Evolutionary conservation across 2,888 invertebrate genomes (phyloP), one percentile per base, ranked within the genome.

Genomic region (Pristionchus japonicus): DNA sequence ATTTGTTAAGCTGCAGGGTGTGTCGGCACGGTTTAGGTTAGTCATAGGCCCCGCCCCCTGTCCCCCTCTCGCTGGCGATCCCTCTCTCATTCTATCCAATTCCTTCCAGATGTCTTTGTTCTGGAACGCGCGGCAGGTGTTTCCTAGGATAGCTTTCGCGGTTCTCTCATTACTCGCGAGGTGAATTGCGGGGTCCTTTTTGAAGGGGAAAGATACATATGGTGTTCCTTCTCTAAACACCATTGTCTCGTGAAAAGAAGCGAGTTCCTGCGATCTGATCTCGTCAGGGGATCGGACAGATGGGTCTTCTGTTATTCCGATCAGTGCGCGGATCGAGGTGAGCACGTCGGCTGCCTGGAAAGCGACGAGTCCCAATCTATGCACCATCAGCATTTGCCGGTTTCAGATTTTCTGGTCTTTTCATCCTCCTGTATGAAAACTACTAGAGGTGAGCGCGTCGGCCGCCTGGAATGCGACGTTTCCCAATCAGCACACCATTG

Each of bases 261-360:
- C 43, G 6, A 82, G 49, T 4, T 82, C 82, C 23, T 47, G 31
- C 3, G 27, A 6, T 17, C 27, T 82, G n/a, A 27, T n/a, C 27
- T 82, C 82, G 3, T 9, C n/a, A 4, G 2, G 31, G 27, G 82
- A n/a, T 49, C 15, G 31, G 6, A 82, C 17, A 13, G 47, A 47
- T 17, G 82, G 82, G n/a, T 34, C 34, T 83, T 83, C 52, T 83
- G 31, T 52, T 83, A 52, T 15, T 83, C 82, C 27, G 20, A 23
- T 52, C 52, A 83, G 27, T 23, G 17, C 31, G 0, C 82, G 82
- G 31, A 83, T 52, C 17, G 27, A 49, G 1, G 52, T 31, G 37
- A 52, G 82, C 1, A 83, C 34, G 52, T 83, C 52, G 15, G 34
- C 52, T 1, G 82, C 82, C 82, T 83, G 82, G 17, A 40, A 34